phyloP scores from a whole-genome alignment of 2,113 vertebrate species.

The Bubo blakistoni region DNA sequence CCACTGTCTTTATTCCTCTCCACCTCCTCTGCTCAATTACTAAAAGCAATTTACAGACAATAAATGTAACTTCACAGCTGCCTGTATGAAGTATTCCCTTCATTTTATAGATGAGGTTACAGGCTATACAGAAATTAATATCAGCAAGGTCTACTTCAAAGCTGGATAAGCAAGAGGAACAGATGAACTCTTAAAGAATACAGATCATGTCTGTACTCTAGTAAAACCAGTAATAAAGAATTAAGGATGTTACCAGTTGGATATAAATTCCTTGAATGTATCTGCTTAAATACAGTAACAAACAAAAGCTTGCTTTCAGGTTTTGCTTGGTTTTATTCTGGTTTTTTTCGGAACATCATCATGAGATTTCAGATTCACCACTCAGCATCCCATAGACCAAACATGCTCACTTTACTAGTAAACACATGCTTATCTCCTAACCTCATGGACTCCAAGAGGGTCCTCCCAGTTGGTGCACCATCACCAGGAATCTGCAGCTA shows the following conservation, averaged over 20 bases:
- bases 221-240: slow-evolving; percentile 36
- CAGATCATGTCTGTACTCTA: slow-evolving; percentile 11
- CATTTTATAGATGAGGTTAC: slow-evolving; percentile 65
- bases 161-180: slow-evolving; percentile 28
- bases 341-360: background rate
- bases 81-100: slow-evolving; percentile 58
- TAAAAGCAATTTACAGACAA: slow-evolving; percentile 67
- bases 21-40: slow-evolving; percentile 62
- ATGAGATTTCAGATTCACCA: background rate
- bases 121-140: slow-evolving; percentile 59
- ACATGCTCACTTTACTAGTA: background rate
- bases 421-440: background rate
- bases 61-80: slow-evolving; percentile 66
- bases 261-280: slow-evolving; percentile 8
- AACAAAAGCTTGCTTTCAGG: slow-evolving; percentile 15
- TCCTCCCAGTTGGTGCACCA: background rate
- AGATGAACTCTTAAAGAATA: slow-evolving; percentile 43
- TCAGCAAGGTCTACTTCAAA: slow-evolving; percentile 40
- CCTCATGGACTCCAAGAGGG: background rate
- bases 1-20: slow-evolving; percentile 46
- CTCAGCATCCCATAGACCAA: background rate
- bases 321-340: background rate
- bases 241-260: slow-evolving; percentile 14
- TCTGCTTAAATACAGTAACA: slow-evolving; percentile 10
- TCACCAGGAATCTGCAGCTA: background rate